These are phyloP conservation scores for Caenorhabditis sp. DNA, from an alignment of 2,888 invertebrate species.

Conservation along the genomic window DNA sequence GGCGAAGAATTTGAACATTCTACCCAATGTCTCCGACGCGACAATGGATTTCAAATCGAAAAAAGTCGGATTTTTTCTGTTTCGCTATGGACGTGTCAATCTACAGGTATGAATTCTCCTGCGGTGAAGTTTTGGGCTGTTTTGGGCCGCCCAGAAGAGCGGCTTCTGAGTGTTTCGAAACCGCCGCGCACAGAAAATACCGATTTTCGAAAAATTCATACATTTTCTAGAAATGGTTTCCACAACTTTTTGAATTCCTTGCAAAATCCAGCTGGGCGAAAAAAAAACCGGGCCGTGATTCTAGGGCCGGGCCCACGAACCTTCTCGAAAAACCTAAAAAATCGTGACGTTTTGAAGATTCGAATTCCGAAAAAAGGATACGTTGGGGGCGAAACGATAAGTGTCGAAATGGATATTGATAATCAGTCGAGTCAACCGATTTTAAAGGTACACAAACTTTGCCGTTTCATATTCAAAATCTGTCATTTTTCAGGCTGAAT, in stretches of 20 bases:
- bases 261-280: too few species aligned
- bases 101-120: slow-evolving; percentile 18
- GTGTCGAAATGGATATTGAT: slow-evolving; percentile 37
- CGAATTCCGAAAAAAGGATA: slow-evolving; percentile 44
- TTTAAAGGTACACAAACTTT: slow-evolving; percentile 18
- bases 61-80: slow-evolving; percentile 37
- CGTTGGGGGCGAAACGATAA: slow-evolving; percentile 44
- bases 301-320: too few species aligned
- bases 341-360: slow-evolving; percentile 27
- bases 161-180: too few species aligned
- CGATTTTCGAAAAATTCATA: too few species aligned
- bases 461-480: neutral
- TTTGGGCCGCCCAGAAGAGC: too few species aligned
- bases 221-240: too few species aligned
- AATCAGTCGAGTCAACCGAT: slow-evolving; percentile 35
- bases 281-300: too few species aligned
- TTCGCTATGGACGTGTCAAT: slow-evolving; percentile 32
- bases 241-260: too few species aligned
- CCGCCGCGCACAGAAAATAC: too few species aligned
- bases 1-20: slow-evolving; percentile 23
- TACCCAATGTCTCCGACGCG: slow-evolving; percentile 13
- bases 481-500: slow-evolving; percentile 24
- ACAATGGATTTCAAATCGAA: slow-evolving; percentile 30
- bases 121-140: too few species aligned
- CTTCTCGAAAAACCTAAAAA: too few species aligned